A percentile compares a stretch with the other conserved stretches of the same genome.
These are phyloP conservation scores for Alfaro cultratus DNA, from an alignment of 2,797 vertebrate species.

Conservation along the genomic window DNA sequence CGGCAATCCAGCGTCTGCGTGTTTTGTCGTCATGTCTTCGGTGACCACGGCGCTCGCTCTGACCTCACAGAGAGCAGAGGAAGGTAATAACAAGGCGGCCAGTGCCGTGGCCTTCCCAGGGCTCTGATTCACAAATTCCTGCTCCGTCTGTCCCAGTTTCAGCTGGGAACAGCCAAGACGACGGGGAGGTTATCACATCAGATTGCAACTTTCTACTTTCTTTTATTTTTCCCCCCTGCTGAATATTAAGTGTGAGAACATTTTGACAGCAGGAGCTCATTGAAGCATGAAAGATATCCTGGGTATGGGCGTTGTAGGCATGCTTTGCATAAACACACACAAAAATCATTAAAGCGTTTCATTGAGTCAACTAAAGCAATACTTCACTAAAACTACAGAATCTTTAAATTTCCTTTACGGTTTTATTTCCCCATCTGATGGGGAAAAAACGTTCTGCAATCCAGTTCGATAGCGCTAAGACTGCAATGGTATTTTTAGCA, in stretches of 20 bases:
- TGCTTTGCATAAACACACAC: background rate
- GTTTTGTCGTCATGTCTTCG: slow-evolving; percentile 73
- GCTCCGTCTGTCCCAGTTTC: slow-evolving; percentile 44
- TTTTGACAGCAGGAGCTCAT: slow-evolving; percentile 11
- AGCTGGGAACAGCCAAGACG: slow-evolving; percentile 45
- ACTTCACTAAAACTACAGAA: slow-evolving; percentile 7
- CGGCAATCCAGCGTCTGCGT: slow-evolving; percentile 66
- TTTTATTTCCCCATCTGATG: slow-evolving; percentile 26
- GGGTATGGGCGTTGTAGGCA: background rate
- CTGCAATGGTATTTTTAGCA: slow-evolving; percentile 52
- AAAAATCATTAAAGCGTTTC: background rate
- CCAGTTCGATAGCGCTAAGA: slow-evolving; percentile 6
- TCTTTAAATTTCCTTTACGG: background rate
- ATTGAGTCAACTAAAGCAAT: background rate
- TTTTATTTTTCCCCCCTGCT: background rate
- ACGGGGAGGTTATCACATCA: slow-evolving; percentile 29
- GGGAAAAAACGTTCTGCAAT: slow-evolving; percentile 32
- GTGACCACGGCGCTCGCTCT: slow-evolving; percentile 49
- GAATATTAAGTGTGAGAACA: slow-evolving; percentile 8
- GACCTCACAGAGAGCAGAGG: slow-evolving; percentile 69
- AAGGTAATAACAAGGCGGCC: slow-evolving; percentile 78
- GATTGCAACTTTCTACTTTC: slow-evolving; percentile 12
- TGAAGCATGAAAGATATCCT: background rate
- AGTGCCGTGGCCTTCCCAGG: slow-evolving; percentile 48
- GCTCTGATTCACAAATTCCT: slow-evolving; percentile 59